Percentiles rank a stretch among this genome's conserved stretches.
Evolutionary conservation across 2,888 invertebrate species (phyloP).

Genomic region (Dexiosoma caninum): DNA sequence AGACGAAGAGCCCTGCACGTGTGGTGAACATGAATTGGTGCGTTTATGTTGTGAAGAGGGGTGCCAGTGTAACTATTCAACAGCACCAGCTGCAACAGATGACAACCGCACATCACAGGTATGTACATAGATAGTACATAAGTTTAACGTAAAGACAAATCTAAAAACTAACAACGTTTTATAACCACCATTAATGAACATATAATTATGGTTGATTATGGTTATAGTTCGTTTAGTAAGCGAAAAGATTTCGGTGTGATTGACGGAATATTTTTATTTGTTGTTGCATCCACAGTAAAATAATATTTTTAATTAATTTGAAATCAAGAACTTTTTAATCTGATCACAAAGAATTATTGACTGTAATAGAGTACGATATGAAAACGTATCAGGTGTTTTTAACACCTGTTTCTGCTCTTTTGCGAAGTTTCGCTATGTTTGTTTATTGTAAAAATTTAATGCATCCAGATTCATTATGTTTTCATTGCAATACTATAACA

Average conservation of each 20-base stretch:
- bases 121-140: slow-evolving; percentile 60
- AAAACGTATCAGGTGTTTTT: too few relatives aligned
- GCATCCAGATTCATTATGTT: too few relatives aligned
- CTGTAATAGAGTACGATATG: not conserved
- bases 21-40: slow-evolving; percentile 83
- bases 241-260: not conserved
- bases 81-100: slow-evolving; percentile 65
- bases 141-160: not conserved
- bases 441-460: too few relatives aligned
- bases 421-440: too few relatives aligned
- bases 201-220: slow-evolving; percentile 9
- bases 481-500: too few relatives aligned
- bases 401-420: too few relatives aligned
- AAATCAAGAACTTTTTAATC: not conserved
- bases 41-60: slow-evolving; percentile 84
- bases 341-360: not conserved
- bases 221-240: not conserved
- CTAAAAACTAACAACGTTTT: not conserved
- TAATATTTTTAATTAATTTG: not conserved
- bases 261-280: not conserved
- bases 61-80: slow-evolving; percentile 80
- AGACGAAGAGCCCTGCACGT: slow-evolving; percentile 85
- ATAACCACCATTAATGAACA: not conserved
- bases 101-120: slow-evolving; percentile 77
- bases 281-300: not conserved